Percentiles rank a stretch among this genome's conserved stretches.
These are phyloP conservation scores for Microctenopoma steveboyesi DNA, from an alignment of 2,797 vertebrate species.

Conservation along the genomic window DNA sequence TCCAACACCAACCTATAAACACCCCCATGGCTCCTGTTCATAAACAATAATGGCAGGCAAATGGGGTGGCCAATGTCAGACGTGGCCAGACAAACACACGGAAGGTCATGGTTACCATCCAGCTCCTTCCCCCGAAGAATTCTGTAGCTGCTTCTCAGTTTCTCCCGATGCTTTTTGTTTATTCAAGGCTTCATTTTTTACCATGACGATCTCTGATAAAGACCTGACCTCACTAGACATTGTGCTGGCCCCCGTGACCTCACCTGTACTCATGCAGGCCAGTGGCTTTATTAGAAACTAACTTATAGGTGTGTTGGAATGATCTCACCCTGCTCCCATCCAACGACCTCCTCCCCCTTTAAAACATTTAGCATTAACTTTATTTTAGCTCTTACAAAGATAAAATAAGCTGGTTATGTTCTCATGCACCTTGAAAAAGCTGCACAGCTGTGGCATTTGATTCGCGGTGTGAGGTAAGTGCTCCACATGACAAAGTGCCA, in stretches of 20 bases:
- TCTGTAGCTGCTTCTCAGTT: background rate
- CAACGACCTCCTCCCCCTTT: no score
- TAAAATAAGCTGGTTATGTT: constrained; percentile 1
- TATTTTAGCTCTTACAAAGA: no score
- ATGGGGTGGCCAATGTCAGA: constrained; percentile 82
- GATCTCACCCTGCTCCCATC: no score
- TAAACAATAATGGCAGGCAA: constrained; percentile 83
- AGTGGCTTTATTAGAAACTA: no score
- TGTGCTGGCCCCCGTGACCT: background rate
- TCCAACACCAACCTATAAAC: constrained; percentile 82
- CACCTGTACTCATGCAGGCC: background rate
- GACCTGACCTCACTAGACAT: background rate
- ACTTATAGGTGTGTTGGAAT: no score
- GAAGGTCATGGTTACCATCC: constrained; percentile 76
- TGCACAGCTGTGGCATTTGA: constrained; percentile 15
- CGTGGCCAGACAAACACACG: constrained; percentile 65
- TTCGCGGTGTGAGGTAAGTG: constrained; percentile 38
- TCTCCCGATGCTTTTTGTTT: background rate
- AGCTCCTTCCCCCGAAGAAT: constrained; percentile 10
- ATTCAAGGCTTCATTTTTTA: background rate
- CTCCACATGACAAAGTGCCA: constrained; percentile 53
- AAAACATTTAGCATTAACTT: no score
- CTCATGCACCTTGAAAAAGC: constrained; percentile 3
- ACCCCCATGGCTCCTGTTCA: constrained; percentile 61
- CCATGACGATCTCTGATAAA: background rate